Conservation (phyloP, 1,140 invertebrate genomes). For the Trichomalopsis sarcophagae region DNA sequence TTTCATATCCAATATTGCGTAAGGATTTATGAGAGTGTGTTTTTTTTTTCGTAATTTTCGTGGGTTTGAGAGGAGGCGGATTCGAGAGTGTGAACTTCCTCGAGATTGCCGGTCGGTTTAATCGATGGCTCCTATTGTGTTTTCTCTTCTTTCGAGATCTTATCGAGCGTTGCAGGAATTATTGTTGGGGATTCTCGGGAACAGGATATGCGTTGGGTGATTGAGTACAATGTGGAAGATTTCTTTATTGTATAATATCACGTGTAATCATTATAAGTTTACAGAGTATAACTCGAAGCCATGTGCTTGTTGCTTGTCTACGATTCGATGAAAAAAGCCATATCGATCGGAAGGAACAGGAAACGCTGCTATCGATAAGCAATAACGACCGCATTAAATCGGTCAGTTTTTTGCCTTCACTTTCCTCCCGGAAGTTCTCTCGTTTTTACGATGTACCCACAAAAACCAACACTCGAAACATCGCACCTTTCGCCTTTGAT, state of each 20-base stretch:
- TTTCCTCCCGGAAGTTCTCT: not conserved
- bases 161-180: too few species aligned
- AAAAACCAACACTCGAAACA: too few species aligned
- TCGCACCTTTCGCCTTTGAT: not conserved
- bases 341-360: too few species aligned
- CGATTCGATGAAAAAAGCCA: too few species aligned
- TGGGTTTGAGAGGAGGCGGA: not conserved
- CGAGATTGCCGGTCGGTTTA: not conserved
- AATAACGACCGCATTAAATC: not conserved
- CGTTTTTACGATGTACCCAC: not conserved
- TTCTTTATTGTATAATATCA: too few species aligned
- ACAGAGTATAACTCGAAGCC: too few species aligned
- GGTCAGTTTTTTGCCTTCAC: not conserved
- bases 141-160: not conserved
- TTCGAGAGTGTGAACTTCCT: slow-evolving; percentile 13
- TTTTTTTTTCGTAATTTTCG: not conserved
- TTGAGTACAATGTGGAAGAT: too few species aligned
- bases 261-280: too few species aligned
- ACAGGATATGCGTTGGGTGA: too few species aligned
- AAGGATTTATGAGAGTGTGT: not conserved
- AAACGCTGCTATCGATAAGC: not conserved
- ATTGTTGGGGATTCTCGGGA: too few species aligned
- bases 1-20: not conserved
- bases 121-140: not conserved
- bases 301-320: too few species aligned